phyloP scores from a whole-genome alignment of 2,113 vertebrate genomes.

The Telmatochromis brichardi region DNA sequence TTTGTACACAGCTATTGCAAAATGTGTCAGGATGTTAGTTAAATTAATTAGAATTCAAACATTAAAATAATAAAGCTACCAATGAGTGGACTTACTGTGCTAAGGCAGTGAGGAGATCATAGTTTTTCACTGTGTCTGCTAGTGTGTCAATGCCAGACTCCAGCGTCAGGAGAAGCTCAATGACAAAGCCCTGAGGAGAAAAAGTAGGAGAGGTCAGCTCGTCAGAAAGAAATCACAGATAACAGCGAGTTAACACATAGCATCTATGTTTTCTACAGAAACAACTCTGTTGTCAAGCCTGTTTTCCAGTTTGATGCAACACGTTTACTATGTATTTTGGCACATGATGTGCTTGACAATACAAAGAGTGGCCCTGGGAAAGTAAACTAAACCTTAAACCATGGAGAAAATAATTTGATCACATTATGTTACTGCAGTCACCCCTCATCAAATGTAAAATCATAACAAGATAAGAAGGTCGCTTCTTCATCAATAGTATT shows the following conservation, averaged over 20 bases:
- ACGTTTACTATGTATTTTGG: background rate
- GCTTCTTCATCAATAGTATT: background rate
- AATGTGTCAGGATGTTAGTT: background rate
- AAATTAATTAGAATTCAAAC: background rate
- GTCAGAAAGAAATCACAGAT: background rate
- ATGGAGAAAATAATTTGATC: background rate
- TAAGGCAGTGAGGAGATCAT: slow-evolving; percentile 90
- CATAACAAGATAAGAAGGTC: background rate
- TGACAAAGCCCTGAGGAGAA: slow-evolving; percentile 89
- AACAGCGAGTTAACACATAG: background rate
- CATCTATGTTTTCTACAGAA: background rate
- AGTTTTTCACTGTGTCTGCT: slow-evolving; percentile 94
- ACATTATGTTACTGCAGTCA: background rate
- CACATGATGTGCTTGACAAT: background rate
- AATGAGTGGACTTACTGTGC: slow-evolving; percentile 83
- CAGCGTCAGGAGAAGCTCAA: slow-evolving; percentile 94
- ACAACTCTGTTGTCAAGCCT: background rate
- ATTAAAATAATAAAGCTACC: background rate
- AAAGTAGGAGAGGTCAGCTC: background rate
- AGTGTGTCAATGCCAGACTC: slow-evolving; percentile 95
- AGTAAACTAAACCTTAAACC: background rate
- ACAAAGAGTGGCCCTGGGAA: background rate
- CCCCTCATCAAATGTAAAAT: background rate
- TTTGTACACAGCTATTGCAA: background rate
- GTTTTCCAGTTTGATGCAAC: background rate